Evolutionary conservation across 2,113 vertebrate genomes (phyloP).

Genomic region (Eurystomus gularis): DNA sequence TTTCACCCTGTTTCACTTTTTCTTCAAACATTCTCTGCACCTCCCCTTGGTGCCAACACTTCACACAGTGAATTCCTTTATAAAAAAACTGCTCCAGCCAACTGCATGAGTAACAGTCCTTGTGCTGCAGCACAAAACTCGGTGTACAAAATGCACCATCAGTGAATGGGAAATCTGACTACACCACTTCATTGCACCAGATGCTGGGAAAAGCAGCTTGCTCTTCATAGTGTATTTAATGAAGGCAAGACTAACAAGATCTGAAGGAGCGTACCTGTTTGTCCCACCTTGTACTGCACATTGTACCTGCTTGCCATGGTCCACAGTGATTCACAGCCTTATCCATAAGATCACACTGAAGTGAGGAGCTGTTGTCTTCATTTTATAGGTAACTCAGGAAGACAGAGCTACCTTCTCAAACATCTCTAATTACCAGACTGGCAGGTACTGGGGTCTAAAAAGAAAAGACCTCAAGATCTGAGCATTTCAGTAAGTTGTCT

Average conservation of each 20-base stretch:
- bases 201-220: not conserved
- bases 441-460: not conserved
- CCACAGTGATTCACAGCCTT: not conserved
- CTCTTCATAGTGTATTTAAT: not conserved
- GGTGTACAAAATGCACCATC: fast-evolving
- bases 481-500: not conserved
- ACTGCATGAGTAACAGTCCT: not conserved
- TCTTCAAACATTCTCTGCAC: not conserved
- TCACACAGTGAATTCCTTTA: not conserved
- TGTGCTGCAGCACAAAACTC: not conserved
- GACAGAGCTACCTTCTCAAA: not conserved
- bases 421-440: not conserved
- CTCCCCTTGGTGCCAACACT: not conserved
- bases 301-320: not conserved
- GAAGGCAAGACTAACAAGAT: not conserved
- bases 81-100: not conserved
- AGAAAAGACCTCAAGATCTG: not conserved
- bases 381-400: not conserved
- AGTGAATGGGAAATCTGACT: not conserved
- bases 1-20: not conserved
- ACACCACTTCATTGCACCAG: not conserved
- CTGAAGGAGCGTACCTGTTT: not conserved
- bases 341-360: not conserved
- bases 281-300: not conserved
- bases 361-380: not conserved